phyloP scores from a whole-genome alignment of 2,113 vertebrate genomes.

The Zeus faber region DNA sequence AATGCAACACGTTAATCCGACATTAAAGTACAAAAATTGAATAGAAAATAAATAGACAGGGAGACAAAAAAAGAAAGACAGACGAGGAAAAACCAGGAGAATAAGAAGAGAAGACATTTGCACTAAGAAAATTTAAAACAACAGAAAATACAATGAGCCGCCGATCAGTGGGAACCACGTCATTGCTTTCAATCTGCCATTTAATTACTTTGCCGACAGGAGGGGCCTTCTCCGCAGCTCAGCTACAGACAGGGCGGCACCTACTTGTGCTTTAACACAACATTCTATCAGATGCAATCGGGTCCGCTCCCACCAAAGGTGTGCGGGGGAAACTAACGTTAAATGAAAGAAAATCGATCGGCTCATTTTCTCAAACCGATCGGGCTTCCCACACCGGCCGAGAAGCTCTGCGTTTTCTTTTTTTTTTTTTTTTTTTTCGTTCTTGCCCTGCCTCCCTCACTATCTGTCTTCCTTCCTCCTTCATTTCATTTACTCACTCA shows the following conservation, averaged over 20 bases:
- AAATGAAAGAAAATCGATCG: constrained; percentile 47
- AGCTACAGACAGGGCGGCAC: not conserved
- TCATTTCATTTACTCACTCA: constrained; percentile 8
- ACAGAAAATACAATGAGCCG: not conserved
- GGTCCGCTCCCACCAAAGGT: constrained; percentile 13
- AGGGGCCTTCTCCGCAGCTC: not conserved
- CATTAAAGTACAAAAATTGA: not conserved
- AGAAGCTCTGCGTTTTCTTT: not conserved
- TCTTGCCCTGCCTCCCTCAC: constrained; percentile 6
- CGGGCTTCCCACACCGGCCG: not conserved
- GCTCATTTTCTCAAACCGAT: constrained; percentile 26
- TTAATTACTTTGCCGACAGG: constrained; percentile 33
- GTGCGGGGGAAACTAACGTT: constrained; percentile 25
- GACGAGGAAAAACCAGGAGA: not conserved
- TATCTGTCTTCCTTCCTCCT: not conserved
- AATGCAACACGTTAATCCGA: not conserved
- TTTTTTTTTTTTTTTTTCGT: not conserved
- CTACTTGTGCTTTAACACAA: constrained; percentile 15
- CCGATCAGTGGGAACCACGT: constrained; percentile 16
- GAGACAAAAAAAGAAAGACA: constrained; percentile 5
- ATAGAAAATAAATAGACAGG: constrained; percentile 21
- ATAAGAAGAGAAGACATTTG: not conserved
- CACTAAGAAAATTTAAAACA: too few species aligned
- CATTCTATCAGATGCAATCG: constrained; percentile 29
- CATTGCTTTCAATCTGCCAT: constrained; percentile 27